phyloP scores from a whole-genome alignment of 2,113 vertebrate species.

The Neotoma lepida region DNA sequence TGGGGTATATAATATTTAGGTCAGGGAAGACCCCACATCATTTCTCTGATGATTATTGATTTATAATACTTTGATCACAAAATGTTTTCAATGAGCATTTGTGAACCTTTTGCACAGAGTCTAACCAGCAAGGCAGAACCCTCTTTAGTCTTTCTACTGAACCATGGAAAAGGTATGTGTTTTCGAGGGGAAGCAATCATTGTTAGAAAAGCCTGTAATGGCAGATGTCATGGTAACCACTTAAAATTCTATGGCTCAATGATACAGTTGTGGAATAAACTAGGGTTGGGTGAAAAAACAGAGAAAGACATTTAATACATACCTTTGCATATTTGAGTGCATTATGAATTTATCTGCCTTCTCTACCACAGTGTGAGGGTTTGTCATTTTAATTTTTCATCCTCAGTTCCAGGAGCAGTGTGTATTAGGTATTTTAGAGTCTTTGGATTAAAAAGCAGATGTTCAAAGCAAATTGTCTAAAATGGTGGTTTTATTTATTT shows the following conservation, averaged over 20 bases:
- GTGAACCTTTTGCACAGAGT: background rate
- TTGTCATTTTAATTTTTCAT: constrained; percentile 7
- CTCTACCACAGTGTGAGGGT: background rate
- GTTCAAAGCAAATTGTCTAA: constrained; percentile 41
- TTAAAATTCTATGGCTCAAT: constrained; percentile 16
- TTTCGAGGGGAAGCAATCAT: background rate
- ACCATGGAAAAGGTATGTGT: background rate
- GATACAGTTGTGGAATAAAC: background rate
- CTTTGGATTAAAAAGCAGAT: constrained; percentile 30
- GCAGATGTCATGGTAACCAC: background rate
- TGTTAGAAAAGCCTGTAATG: constrained; percentile 1
- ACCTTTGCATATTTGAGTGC: background rate
- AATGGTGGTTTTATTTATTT: background rate
- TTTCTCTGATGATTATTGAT: background rate
- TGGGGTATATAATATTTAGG: background rate
- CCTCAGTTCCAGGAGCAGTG: background rate
- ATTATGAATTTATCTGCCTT: background rate
- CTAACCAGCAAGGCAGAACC: background rate
- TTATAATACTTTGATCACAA: constrained; percentile 30
- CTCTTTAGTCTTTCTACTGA: background rate
- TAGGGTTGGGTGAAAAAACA: background rate
- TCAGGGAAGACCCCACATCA: background rate
- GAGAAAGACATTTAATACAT: background rate
- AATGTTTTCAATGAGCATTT: background rate
- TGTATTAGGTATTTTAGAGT: background rate